A percentile compares a stretch with the other conserved stretches of the same genome.
phyloP scores from a whole-genome alignment of 35 echinoderm and acorn worm species.

The Ophioderma brevispina region DNA sequence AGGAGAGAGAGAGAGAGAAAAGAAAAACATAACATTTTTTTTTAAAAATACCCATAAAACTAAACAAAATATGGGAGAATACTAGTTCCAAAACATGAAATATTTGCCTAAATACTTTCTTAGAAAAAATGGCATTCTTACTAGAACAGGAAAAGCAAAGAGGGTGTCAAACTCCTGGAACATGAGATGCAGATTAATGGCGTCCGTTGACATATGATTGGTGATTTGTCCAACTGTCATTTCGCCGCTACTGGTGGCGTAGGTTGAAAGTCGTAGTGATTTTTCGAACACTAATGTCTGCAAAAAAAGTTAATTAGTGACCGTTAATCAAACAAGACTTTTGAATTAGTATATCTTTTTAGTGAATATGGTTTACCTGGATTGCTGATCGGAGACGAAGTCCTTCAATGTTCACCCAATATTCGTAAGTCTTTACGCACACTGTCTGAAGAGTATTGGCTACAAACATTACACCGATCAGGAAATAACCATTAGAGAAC shows the following conservation, averaged over 20 bases:
- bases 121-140: not conserved
- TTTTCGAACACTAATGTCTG: slow-evolving; percentile 93
- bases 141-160: slow-evolving; percentile 89
- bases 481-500: slow-evolving; percentile 53
- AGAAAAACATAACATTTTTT: too few relatives aligned
- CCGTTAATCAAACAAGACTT: too few relatives aligned
- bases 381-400: slow-evolving; percentile 60
- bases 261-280: slow-evolving; percentile 83
- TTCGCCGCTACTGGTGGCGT: slow-evolving; percentile 63
- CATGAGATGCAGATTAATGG: slow-evolving; percentile 66
- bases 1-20: too few relatives aligned
- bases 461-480: slow-evolving; percentile 43
- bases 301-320: too few relatives aligned
- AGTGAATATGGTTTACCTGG: too few relatives aligned
- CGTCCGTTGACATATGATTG: slow-evolving; percentile 96
- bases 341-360: too few relatives aligned
- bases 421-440: slow-evolving; percentile 46
- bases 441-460: not conserved
- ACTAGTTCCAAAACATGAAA: too few relatives aligned
- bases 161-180: slow-evolving; percentile 67
- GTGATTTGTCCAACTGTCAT: slow-evolving; percentile 94
- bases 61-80: too few relatives aligned
- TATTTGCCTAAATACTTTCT: not conserved
- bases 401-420: slow-evolving; percentile 52
- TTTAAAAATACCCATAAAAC: too few relatives aligned